A percentile compares a stretch with the other conserved stretches of the same genome.
Conservation (phyloP, 2,888 invertebrate genomes). For the Drosophila silvestris region DNA sequence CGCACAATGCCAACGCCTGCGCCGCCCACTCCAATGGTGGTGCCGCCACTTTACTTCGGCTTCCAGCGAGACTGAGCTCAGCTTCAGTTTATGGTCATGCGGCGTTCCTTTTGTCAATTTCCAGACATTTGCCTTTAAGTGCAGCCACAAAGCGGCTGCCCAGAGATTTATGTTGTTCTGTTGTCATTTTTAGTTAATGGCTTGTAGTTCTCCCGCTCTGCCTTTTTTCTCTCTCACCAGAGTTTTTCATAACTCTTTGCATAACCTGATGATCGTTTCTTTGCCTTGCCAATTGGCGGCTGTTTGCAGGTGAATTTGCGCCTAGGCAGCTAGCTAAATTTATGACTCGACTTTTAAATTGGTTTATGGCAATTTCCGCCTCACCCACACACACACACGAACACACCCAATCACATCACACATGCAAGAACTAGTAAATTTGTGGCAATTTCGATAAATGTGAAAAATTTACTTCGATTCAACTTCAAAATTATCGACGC, state of each 20-base stretch:
- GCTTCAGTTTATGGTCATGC: conserved; percentile 47
- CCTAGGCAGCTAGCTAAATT: conserved; percentile 55
- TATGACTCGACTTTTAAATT: conserved; percentile 70
- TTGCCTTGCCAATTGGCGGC: conserved; percentile 43
- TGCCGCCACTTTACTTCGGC: conserved; percentile 21
- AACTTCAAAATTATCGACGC: conserved; percentile 26
- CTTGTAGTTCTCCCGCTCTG: conserved; percentile 67
- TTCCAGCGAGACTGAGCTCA: conserved; percentile 8
- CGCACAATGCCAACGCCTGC: conserved; percentile 67
- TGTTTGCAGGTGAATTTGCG: conserved; percentile 66
- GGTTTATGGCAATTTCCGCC: conserved; percentile 68
- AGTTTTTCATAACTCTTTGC: conserved; percentile 62
- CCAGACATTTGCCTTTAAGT: conserved; percentile 71
- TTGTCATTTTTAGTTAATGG: conserved; percentile 84
- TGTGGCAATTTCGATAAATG: conserved; percentile 1
- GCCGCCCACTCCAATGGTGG: conserved; percentile 47
- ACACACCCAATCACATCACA: background rate
- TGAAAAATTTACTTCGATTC: background rate
- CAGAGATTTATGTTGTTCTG: conserved; percentile 80
- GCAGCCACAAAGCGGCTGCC: conserved; percentile 55
- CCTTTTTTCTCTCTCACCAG: conserved; percentile 7
- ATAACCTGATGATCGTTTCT: conserved; percentile 54
- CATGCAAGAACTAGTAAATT: background rate
- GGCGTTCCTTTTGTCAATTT: conserved; percentile 71
- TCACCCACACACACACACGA: conserved; percentile 31